Evolutionary conservation across 2,113 vertebrate species (phyloP), one percentile per base, ranked within the genome.

Genomic region (Bagarius yarrelli): DNA sequence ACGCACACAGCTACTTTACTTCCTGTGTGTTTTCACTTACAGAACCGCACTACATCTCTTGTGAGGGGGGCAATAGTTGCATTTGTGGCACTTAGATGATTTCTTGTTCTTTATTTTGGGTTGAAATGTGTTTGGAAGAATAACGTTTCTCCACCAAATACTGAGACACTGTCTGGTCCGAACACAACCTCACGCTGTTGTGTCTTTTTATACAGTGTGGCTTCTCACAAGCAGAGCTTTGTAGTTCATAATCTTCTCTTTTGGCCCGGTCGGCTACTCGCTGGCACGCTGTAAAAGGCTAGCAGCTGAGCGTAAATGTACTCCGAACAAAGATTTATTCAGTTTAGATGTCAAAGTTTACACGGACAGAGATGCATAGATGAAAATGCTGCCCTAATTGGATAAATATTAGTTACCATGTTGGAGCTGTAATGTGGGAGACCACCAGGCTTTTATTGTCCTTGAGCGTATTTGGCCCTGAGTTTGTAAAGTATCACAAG

Each of bases 261-360:
- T 83, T 83, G 78, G 81, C 78, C 52, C 30, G 32, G 70, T 79
- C 19, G 30, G 16, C 34, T 0, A 21, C 77, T 71, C 67, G 23
- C 67, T 83, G 84, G 84, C 73, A 70, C 77, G 71, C 23, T 59
- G 30, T 83, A 52, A 85, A 85, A 83, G 84, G 34, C 84, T 71
- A 72, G 55, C 81, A 85, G 84, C 81, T 85, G 84, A 64, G 73
- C 14, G 59, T 50, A 66, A 83, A 80, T 81, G 53, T 77, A n/a
- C 1, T 5, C 23, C 78, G 53, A 66, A 83, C 81, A 85, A 77
- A 83, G 73, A 80, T 80, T 81, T 60, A 83, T 85, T 83, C 82
- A 77, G 36, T 80, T 72, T 80, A 36, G 64, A 71, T 63, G 66
- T 80, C 78, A 67, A n/a, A 77, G 84, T 85, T 83, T 50, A 77